Conservation (phyloP, 2,797 vertebrate species). For the Protosalanx chinensis region DNA sequence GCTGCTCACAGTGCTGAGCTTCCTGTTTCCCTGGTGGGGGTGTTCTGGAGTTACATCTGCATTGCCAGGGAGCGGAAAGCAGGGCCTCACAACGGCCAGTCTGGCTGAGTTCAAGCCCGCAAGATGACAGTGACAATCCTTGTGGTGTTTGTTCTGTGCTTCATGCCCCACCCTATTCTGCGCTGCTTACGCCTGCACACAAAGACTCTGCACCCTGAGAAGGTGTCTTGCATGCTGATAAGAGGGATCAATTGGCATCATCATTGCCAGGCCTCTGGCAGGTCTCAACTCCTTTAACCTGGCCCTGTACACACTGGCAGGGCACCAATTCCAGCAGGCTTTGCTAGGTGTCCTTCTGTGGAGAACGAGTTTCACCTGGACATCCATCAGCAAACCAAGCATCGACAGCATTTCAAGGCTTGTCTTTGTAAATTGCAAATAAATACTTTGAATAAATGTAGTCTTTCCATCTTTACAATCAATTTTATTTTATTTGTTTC, state of each 20-base stretch:
- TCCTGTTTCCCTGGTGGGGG: slow-evolving; percentile 39
- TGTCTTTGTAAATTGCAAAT: not conserved
- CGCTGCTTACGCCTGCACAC: slow-evolving; percentile 26
- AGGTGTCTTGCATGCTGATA: slow-evolving; percentile 25
- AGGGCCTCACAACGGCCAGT: slow-evolving; percentile 26
- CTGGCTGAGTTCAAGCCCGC: slow-evolving; percentile 28
- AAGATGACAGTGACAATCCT: slow-evolving; percentile 43
- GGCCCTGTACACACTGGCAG: slow-evolving; percentile 41
- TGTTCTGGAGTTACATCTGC: slow-evolving; percentile 34
- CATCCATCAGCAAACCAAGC: slow-evolving; percentile 2
- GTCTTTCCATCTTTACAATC: too few relatives aligned
- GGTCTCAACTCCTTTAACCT: slow-evolving; percentile 52
- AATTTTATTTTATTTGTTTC: not conserved
- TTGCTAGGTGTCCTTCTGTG: slow-evolving; percentile 31
- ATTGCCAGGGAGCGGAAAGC: slow-evolving; percentile 30
- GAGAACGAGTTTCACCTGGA: not conserved
- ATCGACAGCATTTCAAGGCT: slow-evolving; percentile 7
- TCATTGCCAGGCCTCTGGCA: slow-evolving; percentile 39
- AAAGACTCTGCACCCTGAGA: slow-evolving; percentile 10
- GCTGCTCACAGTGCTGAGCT: slow-evolving; percentile 40
- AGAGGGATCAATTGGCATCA: slow-evolving; percentile 44
- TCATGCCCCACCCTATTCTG: slow-evolving; percentile 44
- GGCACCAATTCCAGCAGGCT: slow-evolving; percentile 37
- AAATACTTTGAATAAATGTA: too few relatives aligned
- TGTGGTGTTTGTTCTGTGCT: slow-evolving; percentile 40